Conservation (phyloP, 2,888 invertebrate species). For the Gordius sp. region DNA sequence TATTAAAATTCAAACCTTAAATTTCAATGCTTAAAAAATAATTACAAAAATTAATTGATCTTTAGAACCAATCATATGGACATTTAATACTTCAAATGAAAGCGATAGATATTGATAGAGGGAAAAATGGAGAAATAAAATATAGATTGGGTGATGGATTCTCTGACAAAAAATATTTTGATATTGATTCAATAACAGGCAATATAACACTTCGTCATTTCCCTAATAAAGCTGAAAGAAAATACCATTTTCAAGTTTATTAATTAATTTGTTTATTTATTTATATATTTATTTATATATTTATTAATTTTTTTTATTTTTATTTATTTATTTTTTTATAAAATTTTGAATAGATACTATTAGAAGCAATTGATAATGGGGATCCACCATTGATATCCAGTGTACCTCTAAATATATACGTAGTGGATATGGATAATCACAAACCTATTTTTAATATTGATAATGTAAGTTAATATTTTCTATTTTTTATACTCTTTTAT, state of each 20-base stretch:
- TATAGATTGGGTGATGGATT: neutral
- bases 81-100: neutral
- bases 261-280: too few species aligned
- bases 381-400: neutral
- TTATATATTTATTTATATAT: neutral
- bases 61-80: too few species aligned
- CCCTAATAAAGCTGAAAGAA: neutral
- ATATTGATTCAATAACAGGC: neutral
- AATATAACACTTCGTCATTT: neutral
- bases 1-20: too few species aligned
- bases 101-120: neutral
- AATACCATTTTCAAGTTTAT: constrained; percentile 7
- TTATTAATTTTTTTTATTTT: neutral
- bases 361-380: constrained; percentile 8
- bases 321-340: neutral
- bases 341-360: neutral
- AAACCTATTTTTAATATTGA: neutral
- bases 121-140: neutral
- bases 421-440: neutral
- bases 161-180: neutral
- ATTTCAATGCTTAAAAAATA: too few species aligned
- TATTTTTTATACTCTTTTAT: neutral
- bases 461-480: neutral
- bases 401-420: neutral
- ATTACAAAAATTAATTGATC: too few species aligned